Evolutionary conservation across 2,113 vertebrate genomes (phyloP), one percentile per base, ranked within the genome.

Genomic region (Dromiciops gliroides): DNA sequence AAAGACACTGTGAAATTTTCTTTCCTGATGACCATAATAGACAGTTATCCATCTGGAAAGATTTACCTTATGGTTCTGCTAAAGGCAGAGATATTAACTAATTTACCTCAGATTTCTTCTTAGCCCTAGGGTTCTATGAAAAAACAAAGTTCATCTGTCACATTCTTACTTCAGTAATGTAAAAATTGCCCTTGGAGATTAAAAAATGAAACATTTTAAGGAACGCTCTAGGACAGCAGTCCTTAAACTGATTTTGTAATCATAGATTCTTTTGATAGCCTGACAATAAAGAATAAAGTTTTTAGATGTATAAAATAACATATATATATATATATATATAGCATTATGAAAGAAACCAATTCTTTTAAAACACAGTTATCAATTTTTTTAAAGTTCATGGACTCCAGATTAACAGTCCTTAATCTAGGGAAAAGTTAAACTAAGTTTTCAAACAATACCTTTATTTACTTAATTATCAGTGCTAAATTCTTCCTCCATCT

Each of bases 111-210:
- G 0, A 51, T 51, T n/a, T 67, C 52, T 88, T 51, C 24, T 25
- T 8, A 7, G 52, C 6, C 0, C 31, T 16, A 10, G 7, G 1
- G 5, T 9, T 24, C 26, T 12, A 0, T 48, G 28, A n/a, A 53
- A 47, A 37, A n/a, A 9, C 50, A 0, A 8, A 3, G 28, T 31
- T 53, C 12, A 31, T 52, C 47, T 50, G 25, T 3, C 23, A 44
- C 8, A 7, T 9, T 26, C 93, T 83, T 75, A 75, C 67, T 31
- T 49, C 50, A 53, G 10, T 47, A 49, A 47, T 24, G 37, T 67
- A 89, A 94, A 75, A 31, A 3, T 6, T 26, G 92, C 26, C 48
- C 48, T 90, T n/a, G 67, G 67, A 83, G 16, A 83, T n/a, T 83
- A 83, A 83, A 44, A 83, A 83, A 44, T 44, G 16, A 83, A 83